These are phyloP conservation scores for Cryptocephalus moraei DNA, from an alignment of 2,888 invertebrate species.

Conservation along the genomic window DNA sequence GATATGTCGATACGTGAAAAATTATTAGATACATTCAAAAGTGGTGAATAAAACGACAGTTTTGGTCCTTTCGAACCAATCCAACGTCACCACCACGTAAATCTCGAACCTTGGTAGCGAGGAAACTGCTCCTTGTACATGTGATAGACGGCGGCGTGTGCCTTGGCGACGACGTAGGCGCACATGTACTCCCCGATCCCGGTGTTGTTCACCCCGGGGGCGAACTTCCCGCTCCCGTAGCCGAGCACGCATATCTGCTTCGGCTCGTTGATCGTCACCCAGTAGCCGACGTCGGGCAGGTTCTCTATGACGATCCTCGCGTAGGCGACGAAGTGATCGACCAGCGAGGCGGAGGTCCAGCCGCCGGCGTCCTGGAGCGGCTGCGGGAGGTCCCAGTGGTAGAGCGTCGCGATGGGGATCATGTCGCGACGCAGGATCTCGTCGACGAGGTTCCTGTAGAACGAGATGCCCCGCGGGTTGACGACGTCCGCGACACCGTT, in stretches of 20 bases:
- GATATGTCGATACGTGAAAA: too few relatives aligned
- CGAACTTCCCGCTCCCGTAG: conserved; percentile 42
- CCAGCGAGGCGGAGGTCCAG: conserved; percentile 51
- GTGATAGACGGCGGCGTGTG: conserved; percentile 57
- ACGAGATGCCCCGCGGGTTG: conserved; percentile 60
- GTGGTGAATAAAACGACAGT: too few relatives aligned
- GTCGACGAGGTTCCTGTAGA: conserved; percentile 66
- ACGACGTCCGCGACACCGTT: conserved; percentile 54
- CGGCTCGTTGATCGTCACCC: conserved; percentile 61
- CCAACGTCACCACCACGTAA: conserved; percentile 35
- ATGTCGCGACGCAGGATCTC: conserved; percentile 50
- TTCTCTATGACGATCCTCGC: conserved; percentile 44
- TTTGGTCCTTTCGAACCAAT: background rate
- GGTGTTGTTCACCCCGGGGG: conserved; percentile 43
- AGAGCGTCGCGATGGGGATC: conserved; percentile 50
- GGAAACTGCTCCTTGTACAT: conserved; percentile 50
- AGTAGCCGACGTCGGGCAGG: conserved; percentile 48
- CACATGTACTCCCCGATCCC: conserved; percentile 54
- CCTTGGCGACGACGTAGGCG: conserved; percentile 51
- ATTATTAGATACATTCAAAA: too few relatives aligned
- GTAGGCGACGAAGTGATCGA: conserved; percentile 49
- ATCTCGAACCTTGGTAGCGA: conserved; percentile 36
- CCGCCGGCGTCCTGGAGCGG: conserved; percentile 42
- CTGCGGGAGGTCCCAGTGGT: conserved; percentile 38
- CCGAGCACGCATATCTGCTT: conserved; percentile 36